Conservation (phyloP, 92 coral and sea anemone species). For the Scolanthus callimorphus region DNA sequence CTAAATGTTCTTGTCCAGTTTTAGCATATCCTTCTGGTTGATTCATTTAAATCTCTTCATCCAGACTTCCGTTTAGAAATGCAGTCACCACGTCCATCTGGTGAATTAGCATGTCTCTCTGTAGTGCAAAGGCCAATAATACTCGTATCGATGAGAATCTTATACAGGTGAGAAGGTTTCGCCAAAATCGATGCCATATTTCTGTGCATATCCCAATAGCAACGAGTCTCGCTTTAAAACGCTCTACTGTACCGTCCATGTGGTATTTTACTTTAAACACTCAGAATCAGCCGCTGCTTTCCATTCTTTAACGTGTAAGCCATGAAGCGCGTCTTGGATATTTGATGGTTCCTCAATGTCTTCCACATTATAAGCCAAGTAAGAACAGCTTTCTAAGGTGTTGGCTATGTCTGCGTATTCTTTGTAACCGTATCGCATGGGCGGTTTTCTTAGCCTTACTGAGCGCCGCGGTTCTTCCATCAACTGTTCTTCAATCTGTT, state of each 20-base stretch:
- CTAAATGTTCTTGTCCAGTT: slow-evolving; percentile 36
- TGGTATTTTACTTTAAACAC: slow-evolving; percentile 37
- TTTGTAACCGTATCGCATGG: slow-evolving; percentile 32
- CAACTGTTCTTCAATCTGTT: slow-evolving; percentile 10
- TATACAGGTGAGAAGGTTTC: slow-evolving; percentile 40
- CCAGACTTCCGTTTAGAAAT: slow-evolving; percentile 34
- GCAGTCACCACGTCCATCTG: slow-evolving; percentile 43
- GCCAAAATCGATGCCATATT: slow-evolving; percentile 37
- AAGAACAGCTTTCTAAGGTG: slow-evolving; percentile 7
- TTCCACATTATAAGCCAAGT: slow-evolving; percentile 28
- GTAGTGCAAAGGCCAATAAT: slow-evolving; percentile 37
- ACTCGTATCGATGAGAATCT: slow-evolving; percentile 44
- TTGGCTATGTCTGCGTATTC: slow-evolving; percentile 35
- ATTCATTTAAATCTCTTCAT: slow-evolving; percentile 45
- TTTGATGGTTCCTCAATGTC: slow-evolving; percentile 32
- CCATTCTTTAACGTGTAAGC: slow-evolving; percentile 24
- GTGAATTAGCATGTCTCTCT: slow-evolving; percentile 21
- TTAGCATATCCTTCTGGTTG: slow-evolving; percentile 41
- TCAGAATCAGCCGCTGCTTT: slow-evolving; percentile 45
- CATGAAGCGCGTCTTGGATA: slow-evolving; percentile 22
- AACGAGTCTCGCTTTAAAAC: slow-evolving; percentile 42
- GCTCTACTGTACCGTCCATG: slow-evolving; percentile 33
- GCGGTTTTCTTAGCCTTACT: slow-evolving; percentile 24
- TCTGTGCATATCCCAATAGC: slow-evolving; percentile 48
- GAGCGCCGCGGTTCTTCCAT: slow-evolving; percentile 22